Conservation (phyloP, 2,113 vertebrate species). For the Herpetotheres cachinnans region DNA sequence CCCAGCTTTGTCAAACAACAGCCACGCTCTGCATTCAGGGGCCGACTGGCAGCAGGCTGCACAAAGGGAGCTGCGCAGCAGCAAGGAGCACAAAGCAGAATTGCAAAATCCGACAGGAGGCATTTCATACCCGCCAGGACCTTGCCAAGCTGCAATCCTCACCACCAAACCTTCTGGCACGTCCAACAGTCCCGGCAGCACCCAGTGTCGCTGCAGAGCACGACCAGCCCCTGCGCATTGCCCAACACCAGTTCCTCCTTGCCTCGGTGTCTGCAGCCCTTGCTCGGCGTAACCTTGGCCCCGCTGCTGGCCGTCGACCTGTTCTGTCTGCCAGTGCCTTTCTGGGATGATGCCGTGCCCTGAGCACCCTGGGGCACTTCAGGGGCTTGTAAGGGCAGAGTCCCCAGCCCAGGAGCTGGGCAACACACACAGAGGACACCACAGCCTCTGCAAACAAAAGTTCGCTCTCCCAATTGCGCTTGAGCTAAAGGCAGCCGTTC, state of each 20-base stretch:
- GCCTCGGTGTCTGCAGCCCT: not conserved
- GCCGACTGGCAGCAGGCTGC: not conserved
- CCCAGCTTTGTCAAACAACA: not conserved
- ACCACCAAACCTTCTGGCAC: not conserved
- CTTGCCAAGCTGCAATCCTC: not conserved
- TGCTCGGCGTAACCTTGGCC: not conserved
- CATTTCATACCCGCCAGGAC: not conserved
- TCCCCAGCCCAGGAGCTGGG: not conserved
- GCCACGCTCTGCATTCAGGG: not conserved
- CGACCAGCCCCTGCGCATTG: accelerated
- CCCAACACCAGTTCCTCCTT: not conserved
- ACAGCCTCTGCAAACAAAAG: not conserved
- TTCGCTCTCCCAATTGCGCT: not conserved
- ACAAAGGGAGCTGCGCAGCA: not conserved
- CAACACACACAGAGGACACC: not conserved
- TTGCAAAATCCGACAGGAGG: not conserved
- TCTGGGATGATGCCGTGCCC: not conserved
- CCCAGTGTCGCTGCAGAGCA: accelerated
- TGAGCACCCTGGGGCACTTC: not conserved
- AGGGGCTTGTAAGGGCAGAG: not conserved
- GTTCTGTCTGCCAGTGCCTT: not conserved
- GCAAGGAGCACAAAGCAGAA: not conserved
- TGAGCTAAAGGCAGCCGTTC: not conserved
- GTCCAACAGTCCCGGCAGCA: not conserved
- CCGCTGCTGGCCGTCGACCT: not conserved